Evolutionary conservation across 2,113 vertebrate species (phyloP), one percentile per base, ranked within the genome.

Genomic region (Bambusicola thoracicus): DNA sequence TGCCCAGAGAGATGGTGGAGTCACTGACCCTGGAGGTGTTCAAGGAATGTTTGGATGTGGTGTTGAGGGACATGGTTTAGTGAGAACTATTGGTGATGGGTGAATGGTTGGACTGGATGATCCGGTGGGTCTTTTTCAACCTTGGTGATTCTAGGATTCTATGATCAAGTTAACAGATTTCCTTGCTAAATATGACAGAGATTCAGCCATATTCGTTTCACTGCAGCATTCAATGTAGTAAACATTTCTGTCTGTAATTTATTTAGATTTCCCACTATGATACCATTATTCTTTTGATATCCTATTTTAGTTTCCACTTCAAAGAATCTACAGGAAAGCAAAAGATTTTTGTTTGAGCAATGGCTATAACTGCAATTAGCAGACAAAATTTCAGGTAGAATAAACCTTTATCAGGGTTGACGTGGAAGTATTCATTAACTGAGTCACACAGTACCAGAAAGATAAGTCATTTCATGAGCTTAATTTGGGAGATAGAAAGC

Each of bases 301-400:
- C 81, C 3, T 41, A 19, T 38, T 87, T 76, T 38, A 22, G 34
- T 29, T 76, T 11, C 29, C 11, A 41, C 15, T 73, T 89, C 79
- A 32, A 73, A 76, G 7, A 61, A 65, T 30, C 17, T 30, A 40
- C 49, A 86, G 11, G 22, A 91, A 88, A 80, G 15, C 1, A 53
- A 18, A 12, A 19, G 2, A 1, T 30, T 63, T 74, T 75, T 62
- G 12, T 13, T 1, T 2, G 10, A 24, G 6, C 19, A 34, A 14
- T 43, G 5, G 2, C 53, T 73, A 29, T 6, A 72, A 10, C 15
- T 49, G 8, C 20, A 83, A 51, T 11, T 51, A 58, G 69, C 32
- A 69, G 27, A 77, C 4, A 59, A 70, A 18, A 18, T 86, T 73
- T 72, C 48, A 46, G 4, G 9, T 73, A 41, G 43, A 72, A 16